Evolutionary conservation across 2,888 invertebrate genomes (phyloP).

Genomic region (Lasioglossum calceatum): DNA sequence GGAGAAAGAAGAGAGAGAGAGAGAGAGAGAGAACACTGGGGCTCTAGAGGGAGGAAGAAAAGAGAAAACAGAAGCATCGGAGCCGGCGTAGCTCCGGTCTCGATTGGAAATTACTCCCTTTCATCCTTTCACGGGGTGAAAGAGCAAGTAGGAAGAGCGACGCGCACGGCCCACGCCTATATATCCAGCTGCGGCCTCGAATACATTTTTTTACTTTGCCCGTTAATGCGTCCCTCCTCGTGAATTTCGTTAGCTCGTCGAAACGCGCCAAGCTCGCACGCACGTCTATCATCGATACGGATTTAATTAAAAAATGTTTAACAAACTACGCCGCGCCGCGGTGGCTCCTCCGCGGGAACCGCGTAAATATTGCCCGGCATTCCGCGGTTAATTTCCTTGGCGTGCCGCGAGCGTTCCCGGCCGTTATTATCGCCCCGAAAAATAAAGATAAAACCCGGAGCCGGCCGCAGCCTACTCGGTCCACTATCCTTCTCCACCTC

Average conservation of each 20-base stretch:
- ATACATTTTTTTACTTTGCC: slow-evolving; percentile 43
- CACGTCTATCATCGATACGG: slow-evolving; percentile 68
- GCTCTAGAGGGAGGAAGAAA: slow-evolving; percentile 14
- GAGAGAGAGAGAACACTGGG: neutral
- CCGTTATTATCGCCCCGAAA: slow-evolving; percentile 54
- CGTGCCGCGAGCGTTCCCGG: slow-evolving; percentile 45
- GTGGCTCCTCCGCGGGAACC: slow-evolving; percentile 47
- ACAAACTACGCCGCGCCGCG: slow-evolving; percentile 53
- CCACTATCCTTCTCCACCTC: neutral
- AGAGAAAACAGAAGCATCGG: slow-evolving; percentile 48
- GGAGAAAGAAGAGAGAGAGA: neutral
- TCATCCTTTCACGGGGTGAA: slow-evolving; percentile 71
- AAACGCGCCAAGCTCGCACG: neutral
- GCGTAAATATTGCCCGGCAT: slow-evolving; percentile 77
- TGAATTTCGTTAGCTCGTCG: slow-evolving; percentile 47
- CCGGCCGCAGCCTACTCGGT: neutral
- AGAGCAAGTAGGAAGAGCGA: slow-evolving; percentile 70
- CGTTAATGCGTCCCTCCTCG: slow-evolving; percentile 36
- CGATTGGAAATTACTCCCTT: slow-evolving; percentile 76
- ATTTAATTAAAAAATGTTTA: slow-evolving; percentile 81
- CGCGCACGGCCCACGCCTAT: slow-evolving; percentile 34
- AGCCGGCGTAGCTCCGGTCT: slow-evolving; percentile 54
- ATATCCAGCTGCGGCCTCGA: slow-evolving; percentile 50
- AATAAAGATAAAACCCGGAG: slow-evolving; percentile 51
- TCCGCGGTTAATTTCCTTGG: slow-evolving; percentile 81